These are phyloP conservation scores for Orchesellides sinensis DNA, from an alignment of 2,888 invertebrate genomes.

Conservation along the genomic window DNA sequence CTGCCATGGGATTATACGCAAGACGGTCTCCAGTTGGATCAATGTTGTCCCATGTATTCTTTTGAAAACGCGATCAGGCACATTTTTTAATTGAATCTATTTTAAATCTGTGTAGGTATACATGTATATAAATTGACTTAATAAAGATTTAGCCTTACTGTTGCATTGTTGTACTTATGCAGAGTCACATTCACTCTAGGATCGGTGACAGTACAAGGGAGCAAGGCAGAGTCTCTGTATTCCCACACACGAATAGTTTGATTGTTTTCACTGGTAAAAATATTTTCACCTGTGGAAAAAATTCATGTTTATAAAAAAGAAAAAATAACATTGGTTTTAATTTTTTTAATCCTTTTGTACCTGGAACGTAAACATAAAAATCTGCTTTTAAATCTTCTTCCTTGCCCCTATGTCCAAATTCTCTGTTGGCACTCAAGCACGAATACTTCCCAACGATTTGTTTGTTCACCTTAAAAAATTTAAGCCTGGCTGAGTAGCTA, in stretches of 20 bases:
- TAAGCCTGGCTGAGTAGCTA: slow-evolving; percentile 60
- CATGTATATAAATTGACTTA: background rate
- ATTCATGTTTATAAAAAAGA: too few species aligned
- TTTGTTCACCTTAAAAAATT: slow-evolving; percentile 37
- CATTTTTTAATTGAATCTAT: too few species aligned
- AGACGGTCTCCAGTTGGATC: slow-evolving; percentile 24
- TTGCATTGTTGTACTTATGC: slow-evolving; percentile 57
- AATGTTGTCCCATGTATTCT: slow-evolving; percentile 41
- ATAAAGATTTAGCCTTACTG: slow-evolving; percentile 22
- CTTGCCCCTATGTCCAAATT: slow-evolving; percentile 64
- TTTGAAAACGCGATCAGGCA: too few species aligned
- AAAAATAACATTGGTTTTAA: too few species aligned
- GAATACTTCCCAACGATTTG: slow-evolving; percentile 64
- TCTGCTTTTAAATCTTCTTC: slow-evolving; percentile 62
- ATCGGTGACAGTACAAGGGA: slow-evolving; percentile 61
- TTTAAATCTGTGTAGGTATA: too few species aligned
- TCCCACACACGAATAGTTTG: slow-evolving; percentile 62
- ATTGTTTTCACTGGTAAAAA: slow-evolving; percentile 59
- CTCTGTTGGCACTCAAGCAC: slow-evolving; percentile 61
- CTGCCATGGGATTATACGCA: slow-evolving; percentile 41
- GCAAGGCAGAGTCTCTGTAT: slow-evolving; percentile 61
- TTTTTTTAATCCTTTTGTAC: slow-evolving; percentile 24
- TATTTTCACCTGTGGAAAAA: slow-evolving; percentile 31
- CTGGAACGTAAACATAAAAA: slow-evolving; percentile 65
- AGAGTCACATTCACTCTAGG: slow-evolving; percentile 58